Evolutionary conservation across 2,888 invertebrate genomes (phyloP).

Genomic region (Drosophila quinaria): DNA sequence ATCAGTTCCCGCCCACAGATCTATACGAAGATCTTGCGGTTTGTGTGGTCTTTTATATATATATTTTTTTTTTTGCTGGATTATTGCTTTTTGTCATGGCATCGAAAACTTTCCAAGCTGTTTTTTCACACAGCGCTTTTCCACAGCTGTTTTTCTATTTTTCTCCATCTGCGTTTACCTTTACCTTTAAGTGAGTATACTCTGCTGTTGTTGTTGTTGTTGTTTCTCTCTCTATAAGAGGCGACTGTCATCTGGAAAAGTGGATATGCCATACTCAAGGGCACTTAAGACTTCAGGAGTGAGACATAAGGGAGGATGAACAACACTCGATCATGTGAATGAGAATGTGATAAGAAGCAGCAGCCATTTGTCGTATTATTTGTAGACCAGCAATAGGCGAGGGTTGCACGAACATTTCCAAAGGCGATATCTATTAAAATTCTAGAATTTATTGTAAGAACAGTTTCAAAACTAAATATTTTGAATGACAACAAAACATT

Average conservation of each 20-base stretch:
- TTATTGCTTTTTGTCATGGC: slow-evolving; percentile 46
- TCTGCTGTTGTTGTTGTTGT: background rate
- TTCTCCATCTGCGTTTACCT: background rate
- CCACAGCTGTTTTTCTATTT: slow-evolving; percentile 27
- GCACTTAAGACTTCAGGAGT: slow-evolving; percentile 17
- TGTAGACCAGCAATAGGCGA: slow-evolving; percentile 6
- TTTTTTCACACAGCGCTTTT: slow-evolving; percentile 13
- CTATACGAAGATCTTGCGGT: slow-evolving; percentile 26
- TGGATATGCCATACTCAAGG: slow-evolving; percentile 33
- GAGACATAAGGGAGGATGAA: slow-evolving; percentile 12
- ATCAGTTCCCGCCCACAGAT: background rate
- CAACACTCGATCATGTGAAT: slow-evolving; percentile 23
- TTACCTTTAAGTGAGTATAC: background rate
- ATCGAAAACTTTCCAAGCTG: slow-evolving; percentile 36
- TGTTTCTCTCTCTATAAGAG: background rate
- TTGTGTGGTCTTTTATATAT: slow-evolving; percentile 32
- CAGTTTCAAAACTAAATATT: background rate
- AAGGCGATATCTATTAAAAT: background rate
- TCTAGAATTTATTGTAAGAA: background rate
- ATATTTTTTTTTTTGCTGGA: background rate
- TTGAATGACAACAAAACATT: background rate
- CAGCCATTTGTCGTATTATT: slow-evolving; percentile 30
- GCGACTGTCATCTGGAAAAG: slow-evolving; percentile 35
- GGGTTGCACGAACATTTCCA: background rate
- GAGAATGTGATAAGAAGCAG: slow-evolving; percentile 14